phyloP scores from a whole-genome alignment of 2,888 invertebrate species.

The Drosophila basisetae region DNA sequence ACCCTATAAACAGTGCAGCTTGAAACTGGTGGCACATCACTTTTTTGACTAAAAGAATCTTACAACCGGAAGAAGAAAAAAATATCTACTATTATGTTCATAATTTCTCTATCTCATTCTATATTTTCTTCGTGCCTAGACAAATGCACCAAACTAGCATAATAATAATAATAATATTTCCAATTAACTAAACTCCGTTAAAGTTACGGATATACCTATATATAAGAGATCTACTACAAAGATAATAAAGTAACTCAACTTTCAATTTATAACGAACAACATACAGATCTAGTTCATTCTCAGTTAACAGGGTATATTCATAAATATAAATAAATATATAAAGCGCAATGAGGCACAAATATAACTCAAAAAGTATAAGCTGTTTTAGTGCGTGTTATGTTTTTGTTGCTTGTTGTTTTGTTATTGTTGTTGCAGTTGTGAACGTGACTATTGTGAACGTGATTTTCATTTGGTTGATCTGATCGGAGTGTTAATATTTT shows the following conservation, averaged over 20 bases:
- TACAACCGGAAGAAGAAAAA: not conserved
- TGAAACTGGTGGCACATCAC: not conserved
- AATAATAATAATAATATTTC: not conserved
- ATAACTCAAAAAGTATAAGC: slow-evolving; percentile 54
- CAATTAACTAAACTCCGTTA: not conserved
- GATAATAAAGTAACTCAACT: not conserved
- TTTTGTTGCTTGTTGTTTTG: not conserved
- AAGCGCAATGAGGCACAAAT: slow-evolving; percentile 14
- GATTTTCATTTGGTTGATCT: slow-evolving; percentile 49
- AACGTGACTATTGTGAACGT: slow-evolving; percentile 71
- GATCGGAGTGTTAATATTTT: slow-evolving; percentile 65
- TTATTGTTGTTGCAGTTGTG: slow-evolving; percentile 11
- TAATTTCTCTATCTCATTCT: not conserved
- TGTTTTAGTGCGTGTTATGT: slow-evolving; percentile 23
- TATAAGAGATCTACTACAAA: too few relatives aligned
- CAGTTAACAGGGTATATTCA: slow-evolving; percentile 19
- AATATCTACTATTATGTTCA: not conserved
- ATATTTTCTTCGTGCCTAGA: not conserved
- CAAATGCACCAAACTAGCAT: not conserved
- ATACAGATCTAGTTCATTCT: too few relatives aligned
- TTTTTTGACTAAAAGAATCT: not conserved
- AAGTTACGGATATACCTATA: not conserved
- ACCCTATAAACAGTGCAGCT: slow-evolving; percentile 1
- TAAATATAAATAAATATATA: too few relatives aligned
- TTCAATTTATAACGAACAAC: not conserved